Evolutionary conservation across 2,888 invertebrate genomes (phyloP).

Genomic region (Mystacides longicornis): DNA sequence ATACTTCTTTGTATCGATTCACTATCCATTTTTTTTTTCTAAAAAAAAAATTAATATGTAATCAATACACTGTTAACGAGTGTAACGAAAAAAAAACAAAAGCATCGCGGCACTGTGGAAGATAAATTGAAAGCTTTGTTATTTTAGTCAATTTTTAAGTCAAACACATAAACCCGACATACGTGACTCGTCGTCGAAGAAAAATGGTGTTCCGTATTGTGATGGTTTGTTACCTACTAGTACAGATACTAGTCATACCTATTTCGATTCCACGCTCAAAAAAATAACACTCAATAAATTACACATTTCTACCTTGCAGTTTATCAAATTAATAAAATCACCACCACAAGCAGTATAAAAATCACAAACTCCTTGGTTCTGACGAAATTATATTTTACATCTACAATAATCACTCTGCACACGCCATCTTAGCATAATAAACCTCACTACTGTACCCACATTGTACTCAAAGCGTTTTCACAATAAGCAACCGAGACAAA

Average conservation of each 20-base stretch:
- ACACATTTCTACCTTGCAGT: too few relatives aligned
- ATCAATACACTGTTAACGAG: background rate
- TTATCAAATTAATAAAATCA: too few relatives aligned
- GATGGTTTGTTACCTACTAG: background rate
- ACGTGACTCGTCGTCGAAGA: conserved; percentile 49
- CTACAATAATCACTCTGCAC: too few relatives aligned
- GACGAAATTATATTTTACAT: too few relatives aligned
- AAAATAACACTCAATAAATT: background rate
- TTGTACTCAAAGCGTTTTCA: background rate
- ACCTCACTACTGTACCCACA: background rate
- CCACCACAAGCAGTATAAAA: too few relatives aligned
- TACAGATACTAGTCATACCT: background rate
- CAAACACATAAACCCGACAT: conserved; percentile 31
- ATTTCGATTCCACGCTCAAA: background rate
- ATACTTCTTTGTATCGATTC: conserved; percentile 16
- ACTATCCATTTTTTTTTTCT: conserved; percentile 12
- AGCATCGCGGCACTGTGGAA: background rate
- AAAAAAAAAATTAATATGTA: background rate
- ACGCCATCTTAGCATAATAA: background rate
- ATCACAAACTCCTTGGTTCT: too few relatives aligned
- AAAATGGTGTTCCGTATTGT: conserved; percentile 37
- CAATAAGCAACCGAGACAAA: background rate
- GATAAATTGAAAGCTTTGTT: background rate
- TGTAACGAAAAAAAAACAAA: background rate
- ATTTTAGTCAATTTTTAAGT: background rate